A percentile compares a stretch with the other conserved stretches of the same genome.
Conservation (phyloP, 2,797 vertebrate genomes). For the Manis javanica region DNA sequence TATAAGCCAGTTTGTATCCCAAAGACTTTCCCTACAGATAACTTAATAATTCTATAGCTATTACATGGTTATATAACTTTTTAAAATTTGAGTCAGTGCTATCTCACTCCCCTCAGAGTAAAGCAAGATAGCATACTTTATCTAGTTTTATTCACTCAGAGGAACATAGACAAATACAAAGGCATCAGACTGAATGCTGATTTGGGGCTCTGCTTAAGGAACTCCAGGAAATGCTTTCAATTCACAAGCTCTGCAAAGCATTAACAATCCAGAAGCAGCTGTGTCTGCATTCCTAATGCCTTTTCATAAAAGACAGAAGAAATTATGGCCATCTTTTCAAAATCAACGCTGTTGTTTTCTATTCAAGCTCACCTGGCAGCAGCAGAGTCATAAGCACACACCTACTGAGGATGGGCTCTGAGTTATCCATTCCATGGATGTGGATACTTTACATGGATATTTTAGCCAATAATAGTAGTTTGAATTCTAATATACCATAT, state of each 20-base stretch:
- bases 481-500: conserved; percentile 25
- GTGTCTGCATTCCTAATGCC: conserved; percentile 53
- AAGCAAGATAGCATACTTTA: not conserved
- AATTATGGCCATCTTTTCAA: conserved; percentile 15
- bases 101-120: not conserved
- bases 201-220: conserved; percentile 41
- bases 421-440: not conserved
- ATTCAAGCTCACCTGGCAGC: not conserved
- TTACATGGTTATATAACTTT: not conserved
- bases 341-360: not conserved
- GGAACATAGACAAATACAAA: not conserved
- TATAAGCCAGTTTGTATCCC: not conserved
- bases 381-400: not conserved
- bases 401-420: not conserved
- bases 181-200: conserved; percentile 6
- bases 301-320: conserved; percentile 49
- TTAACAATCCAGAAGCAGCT: conserved; percentile 45
- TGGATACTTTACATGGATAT: not conserved
- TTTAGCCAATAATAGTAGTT: not conserved
- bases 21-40: conserved; percentile 38
- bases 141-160: not conserved
- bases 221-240: conserved; percentile 34
- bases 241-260: conserved; percentile 25
- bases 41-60: not conserved
- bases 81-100: not conserved